Percentiles rank a stretch among this genome's conserved stretches.
phyloP scores from a whole-genome alignment of 2,797 vertebrate species.

The Bufotes viridis region DNA sequence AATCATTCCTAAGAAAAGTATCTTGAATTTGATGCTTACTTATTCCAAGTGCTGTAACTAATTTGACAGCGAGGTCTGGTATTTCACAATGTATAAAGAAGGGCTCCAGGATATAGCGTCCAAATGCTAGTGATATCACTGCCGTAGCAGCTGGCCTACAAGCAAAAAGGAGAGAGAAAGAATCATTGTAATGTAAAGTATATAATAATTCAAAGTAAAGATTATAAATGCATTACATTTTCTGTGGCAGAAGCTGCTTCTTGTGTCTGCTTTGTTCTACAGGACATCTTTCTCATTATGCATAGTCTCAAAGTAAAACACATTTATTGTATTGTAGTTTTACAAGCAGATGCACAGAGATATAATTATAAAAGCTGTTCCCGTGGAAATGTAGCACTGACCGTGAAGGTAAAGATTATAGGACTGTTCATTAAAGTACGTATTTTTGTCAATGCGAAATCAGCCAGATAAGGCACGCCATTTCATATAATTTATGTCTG shows the following conservation, averaged over 20 bases:
- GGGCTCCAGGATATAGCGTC: conserved; percentile 92
- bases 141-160: conserved; percentile 88
- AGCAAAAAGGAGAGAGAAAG: conserved; percentile 59
- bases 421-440: conserved; percentile 41
- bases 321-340: conserved; percentile 43
- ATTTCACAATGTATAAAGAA: conserved; percentile 92
- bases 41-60: conserved; percentile 88
- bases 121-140: conserved; percentile 93
- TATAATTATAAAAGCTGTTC: conserved; percentile 50
- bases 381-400: conserved; percentile 45
- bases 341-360: conserved; percentile 48
- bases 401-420: conserved; percentile 50
- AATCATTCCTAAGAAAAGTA: background rate
- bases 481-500: conserved; percentile 38
- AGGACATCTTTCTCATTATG: conserved; percentile 52
- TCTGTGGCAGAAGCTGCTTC: conserved; percentile 26
- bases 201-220: conserved; percentile 43
- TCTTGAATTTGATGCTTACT: conserved; percentile 77
- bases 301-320: conserved; percentile 38
- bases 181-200: conserved; percentile 51
- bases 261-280: conserved; percentile 37
- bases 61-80: conserved; percentile 87
- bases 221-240: conserved; percentile 59
- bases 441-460: conserved; percentile 49
- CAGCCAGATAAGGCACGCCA: conserved; percentile 19